phyloP scores from a whole-genome alignment of 2,797 vertebrate species.

The Scleropages formosus region DNA sequence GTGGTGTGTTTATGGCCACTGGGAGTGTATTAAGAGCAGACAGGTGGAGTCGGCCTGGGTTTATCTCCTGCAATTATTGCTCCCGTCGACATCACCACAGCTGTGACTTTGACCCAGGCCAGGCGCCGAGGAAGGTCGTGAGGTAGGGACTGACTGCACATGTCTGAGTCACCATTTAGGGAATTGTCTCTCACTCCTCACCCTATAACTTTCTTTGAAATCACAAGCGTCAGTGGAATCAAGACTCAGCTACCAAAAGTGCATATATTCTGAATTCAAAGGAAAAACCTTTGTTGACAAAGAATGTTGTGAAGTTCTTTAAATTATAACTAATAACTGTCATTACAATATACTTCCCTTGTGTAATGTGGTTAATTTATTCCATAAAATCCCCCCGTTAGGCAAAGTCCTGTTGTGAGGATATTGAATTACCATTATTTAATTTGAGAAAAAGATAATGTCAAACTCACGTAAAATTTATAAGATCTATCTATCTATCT shows the following conservation, averaged over 20 bases:
- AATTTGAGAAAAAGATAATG: no score
- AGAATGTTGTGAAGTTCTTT: background rate
- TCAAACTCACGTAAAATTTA: no score
- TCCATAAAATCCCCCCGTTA: no score
- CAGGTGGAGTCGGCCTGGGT: slow-evolving; percentile 45
- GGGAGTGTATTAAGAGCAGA: slow-evolving; percentile 54
- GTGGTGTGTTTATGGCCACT: slow-evolving; percentile 47
- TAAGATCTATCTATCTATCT: no score
- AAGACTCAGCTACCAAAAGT: background rate
- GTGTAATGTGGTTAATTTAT: no score
- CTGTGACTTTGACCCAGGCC: background rate
- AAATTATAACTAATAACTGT: background rate
- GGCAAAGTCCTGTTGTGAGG: no score
- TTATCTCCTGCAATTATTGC: slow-evolving; percentile 28
- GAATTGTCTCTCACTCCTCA: background rate
- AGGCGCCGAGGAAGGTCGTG: background rate
- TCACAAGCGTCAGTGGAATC: background rate
- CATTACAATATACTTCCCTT: no score
- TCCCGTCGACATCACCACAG: background rate
- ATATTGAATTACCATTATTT: no score
- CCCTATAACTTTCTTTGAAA: background rate
- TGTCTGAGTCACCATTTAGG: slow-evolving; percentile 7
- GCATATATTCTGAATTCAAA: background rate
- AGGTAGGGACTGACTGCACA: background rate
- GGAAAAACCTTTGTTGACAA: no score